Conservation (phyloP, 2,113 vertebrate species). For the Neotoma lepida region DNA sequence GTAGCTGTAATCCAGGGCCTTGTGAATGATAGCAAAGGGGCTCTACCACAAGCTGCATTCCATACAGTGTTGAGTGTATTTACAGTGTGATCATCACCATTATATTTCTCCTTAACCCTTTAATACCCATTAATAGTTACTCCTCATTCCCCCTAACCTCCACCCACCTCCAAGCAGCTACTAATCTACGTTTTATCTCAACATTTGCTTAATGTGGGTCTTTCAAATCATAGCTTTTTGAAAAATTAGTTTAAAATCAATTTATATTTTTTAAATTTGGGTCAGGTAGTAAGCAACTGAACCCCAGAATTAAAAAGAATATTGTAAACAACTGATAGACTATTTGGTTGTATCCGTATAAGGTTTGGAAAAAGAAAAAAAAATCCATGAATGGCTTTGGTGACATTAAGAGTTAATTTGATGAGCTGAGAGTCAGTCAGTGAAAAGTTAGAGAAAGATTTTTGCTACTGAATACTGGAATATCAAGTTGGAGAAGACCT, state of each 20-base stretch:
- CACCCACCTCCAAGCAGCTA: neutral
- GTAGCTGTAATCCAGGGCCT: neutral
- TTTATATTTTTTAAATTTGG: constrained; percentile 33
- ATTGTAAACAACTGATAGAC: constrained; percentile 34
- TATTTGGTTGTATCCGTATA: constrained; percentile 14
- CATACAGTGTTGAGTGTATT: neutral
- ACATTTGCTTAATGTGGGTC: neutral
- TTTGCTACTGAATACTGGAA: constrained; percentile 23
- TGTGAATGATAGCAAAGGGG: neutral
- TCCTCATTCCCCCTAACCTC: neutral
- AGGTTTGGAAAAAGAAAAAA: constrained; percentile 46
- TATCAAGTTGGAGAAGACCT: constrained; percentile 39
- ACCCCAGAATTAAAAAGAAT: neutral
- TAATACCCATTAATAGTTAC: neutral
- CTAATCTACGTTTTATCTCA: constrained; percentile 46
- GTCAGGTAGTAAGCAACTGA: constrained; percentile 23
- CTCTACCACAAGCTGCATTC: neutral
- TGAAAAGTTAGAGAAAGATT: constrained; percentile 25
- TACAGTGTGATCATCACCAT: neutral
- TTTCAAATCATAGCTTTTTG: constrained; percentile 34
- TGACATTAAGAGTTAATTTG: constrained; percentile 5
- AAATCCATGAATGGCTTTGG: constrained; percentile 28
- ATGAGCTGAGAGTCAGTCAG: constrained; percentile 33
- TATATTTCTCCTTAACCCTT: neutral
- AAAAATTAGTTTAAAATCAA: constrained; percentile 58